phyloP scores from a whole-genome alignment of 2,113 vertebrate species.

The Micronycteris hirsuta region DNA sequence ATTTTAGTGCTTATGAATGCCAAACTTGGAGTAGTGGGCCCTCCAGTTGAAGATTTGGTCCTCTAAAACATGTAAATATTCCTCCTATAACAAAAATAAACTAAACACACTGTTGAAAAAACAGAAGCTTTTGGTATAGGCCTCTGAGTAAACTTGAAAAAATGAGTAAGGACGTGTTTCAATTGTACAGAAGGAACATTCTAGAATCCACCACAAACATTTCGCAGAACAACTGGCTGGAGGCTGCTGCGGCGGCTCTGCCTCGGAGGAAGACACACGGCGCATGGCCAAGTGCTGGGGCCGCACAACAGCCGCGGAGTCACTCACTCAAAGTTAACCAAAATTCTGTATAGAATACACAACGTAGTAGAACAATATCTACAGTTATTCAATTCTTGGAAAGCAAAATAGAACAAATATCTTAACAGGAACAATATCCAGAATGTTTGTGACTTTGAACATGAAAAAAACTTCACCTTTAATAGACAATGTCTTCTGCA shows the following conservation, averaged over 20 bases:
- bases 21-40: neutral
- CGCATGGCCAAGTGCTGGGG: neutral
- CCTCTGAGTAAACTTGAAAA: slow-evolving; percentile 18
- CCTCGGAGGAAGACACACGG: neutral
- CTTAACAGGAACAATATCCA: neutral
- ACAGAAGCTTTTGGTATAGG: slow-evolving; percentile 33
- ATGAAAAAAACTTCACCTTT: neutral
- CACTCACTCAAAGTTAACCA: neutral
- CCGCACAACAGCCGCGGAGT: neutral
- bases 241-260: neutral
- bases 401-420: slow-evolving; percentile 1
- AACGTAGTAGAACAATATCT: neutral
- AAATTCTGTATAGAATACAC: neutral
- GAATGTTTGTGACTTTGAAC: neutral
- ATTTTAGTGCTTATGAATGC: slow-evolving; percentile 4
- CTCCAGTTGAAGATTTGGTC: slow-evolving; percentile 38
- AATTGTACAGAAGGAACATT: neutral
- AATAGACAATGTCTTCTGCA: neutral
- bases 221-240: neutral
- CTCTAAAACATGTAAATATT: slow-evolving; percentile 21
- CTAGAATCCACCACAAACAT: neutral
- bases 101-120: neutral
- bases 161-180: slow-evolving; percentile 6
- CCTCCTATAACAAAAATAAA: slow-evolving; percentile 33
- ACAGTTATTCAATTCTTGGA: neutral